phyloP scores from a whole-genome alignment of 2,888 invertebrate species.

The Tubulanus polymorphus region DNA sequence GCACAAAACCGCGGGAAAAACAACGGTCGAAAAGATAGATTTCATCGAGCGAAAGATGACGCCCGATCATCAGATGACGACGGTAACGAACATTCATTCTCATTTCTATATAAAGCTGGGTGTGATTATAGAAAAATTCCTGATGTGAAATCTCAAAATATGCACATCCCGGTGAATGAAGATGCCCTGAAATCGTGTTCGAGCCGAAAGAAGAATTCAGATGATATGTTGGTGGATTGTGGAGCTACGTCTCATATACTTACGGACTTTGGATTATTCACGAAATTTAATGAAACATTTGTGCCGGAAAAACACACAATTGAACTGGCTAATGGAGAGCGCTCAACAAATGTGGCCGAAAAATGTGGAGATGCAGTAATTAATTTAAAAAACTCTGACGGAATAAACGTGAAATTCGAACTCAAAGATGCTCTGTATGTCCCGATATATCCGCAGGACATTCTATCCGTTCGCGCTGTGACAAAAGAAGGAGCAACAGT shows the following conservation, averaged over 20 bases:
- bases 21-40: too few species aligned
- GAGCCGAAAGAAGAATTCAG: neutral
- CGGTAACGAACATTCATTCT: too few species aligned
- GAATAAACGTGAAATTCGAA: neutral
- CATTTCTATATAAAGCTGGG: too few species aligned
- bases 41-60: too few species aligned
- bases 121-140: neutral
- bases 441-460: constrained; percentile 16
- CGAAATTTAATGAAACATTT: constrained; percentile 16
- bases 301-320: constrained; percentile 17
- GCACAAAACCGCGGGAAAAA: too few species aligned
- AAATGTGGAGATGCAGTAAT: constrained; percentile 7
- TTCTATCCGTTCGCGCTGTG: constrained; percentile 19
- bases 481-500: constrained; percentile 13
- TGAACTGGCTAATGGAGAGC: constrained; percentile 15
- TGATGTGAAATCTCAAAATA: too few species aligned
- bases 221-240: constrained; percentile 18
- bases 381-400: neutral
- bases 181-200: too few species aligned
- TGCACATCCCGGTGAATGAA: too few species aligned
- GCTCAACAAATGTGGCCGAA: constrained; percentile 4
- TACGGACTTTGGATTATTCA: constrained; percentile 17
- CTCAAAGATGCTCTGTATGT: constrained; percentile 17
- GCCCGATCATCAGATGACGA: too few species aligned
- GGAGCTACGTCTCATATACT: constrained; percentile 23